phyloP scores from a whole-genome alignment of 1,140 invertebrate species.

The Eupeodes corollae region DNA sequence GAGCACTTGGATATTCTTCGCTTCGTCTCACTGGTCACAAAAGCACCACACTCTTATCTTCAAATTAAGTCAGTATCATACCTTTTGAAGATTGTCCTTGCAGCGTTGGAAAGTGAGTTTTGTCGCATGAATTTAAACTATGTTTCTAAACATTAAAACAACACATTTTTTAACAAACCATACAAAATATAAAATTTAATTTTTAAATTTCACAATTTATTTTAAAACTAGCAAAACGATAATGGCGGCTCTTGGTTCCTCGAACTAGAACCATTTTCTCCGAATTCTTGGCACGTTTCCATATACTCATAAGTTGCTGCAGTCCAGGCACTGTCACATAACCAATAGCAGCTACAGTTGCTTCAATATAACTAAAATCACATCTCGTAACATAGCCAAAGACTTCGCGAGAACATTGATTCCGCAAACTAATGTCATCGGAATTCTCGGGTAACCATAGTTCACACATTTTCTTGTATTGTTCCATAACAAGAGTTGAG shows the following conservation, averaged over 20 bases:
- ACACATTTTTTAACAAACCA: too few relatives aligned
- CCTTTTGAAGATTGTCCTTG: too few relatives aligned
- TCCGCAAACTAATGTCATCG: conserved; percentile 42
- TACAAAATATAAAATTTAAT: too few relatives aligned
- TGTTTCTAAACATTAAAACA: too few relatives aligned
- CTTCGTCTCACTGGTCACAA: too few relatives aligned
- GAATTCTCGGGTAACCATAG: conserved; percentile 52
- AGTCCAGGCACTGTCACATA: conserved; percentile 52
- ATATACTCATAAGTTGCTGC: conserved; percentile 27
- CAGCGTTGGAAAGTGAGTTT: too few relatives aligned
- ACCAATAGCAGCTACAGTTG: conserved; percentile 51
- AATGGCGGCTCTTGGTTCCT: conserved; percentile 40
- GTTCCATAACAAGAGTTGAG: conserved; percentile 37
- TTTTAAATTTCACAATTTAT: conserved; percentile 9
- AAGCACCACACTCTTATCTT: too few relatives aligned
- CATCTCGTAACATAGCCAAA: conserved; percentile 63
- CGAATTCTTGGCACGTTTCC: conserved; percentile 6
- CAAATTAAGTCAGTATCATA: too few relatives aligned
- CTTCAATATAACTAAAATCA: conserved; percentile 56
- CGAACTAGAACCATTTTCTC: conserved; percentile 38
- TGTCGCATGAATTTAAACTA: too few relatives aligned
- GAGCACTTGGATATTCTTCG: too few relatives aligned
- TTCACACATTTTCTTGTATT: conserved; percentile 49
- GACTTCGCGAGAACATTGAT: conserved; percentile 50
- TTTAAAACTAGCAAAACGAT: conserved; percentile 38